A percentile compares a stretch with the other conserved stretches of the same genome.
phyloP scores from a whole-genome alignment of 2,797 vertebrate genomes.

The Cyclopterus lumpus region DNA sequence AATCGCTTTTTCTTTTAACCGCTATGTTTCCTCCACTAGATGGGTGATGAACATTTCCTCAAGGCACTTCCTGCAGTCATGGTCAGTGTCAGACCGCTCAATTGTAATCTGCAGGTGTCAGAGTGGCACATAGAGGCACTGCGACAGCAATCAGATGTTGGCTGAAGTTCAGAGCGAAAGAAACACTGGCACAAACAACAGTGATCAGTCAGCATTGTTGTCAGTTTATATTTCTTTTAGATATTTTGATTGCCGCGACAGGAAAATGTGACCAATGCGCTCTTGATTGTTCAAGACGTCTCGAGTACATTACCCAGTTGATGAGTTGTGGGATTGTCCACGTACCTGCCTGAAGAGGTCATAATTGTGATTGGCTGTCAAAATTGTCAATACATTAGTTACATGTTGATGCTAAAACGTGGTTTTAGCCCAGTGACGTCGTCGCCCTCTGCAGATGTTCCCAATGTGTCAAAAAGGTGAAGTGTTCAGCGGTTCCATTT shows the following conservation, averaged over 20 bases:
- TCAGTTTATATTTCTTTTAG: conserved; percentile 21
- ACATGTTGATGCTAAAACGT: conserved; percentile 52
- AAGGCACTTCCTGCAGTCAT: conserved; percentile 27
- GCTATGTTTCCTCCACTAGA: not conserved
- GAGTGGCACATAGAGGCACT: conserved; percentile 19
- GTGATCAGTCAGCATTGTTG: not conserved
- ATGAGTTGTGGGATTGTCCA: conserved; percentile 32
- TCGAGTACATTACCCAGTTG: not conserved
- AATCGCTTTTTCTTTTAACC: not conserved
- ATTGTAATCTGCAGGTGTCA: conserved; percentile 80
- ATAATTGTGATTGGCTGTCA: conserved; percentile 1
- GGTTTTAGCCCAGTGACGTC: conserved; percentile 65
- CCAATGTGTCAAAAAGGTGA: conserved; percentile 75
- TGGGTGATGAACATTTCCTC: conserved; percentile 38
- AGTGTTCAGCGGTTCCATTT: conserved; percentile 75
- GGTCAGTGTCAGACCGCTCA: conserved; percentile 77
- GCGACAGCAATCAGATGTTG: conserved; percentile 58
- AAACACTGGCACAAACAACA: conserved; percentile 30
- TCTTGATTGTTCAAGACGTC: not conserved
- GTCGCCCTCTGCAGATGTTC: conserved; percentile 51
- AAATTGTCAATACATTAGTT: conserved; percentile 22
- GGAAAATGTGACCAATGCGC: conserved; percentile 10
- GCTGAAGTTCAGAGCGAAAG: conserved; percentile 20
- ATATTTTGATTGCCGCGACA: conserved; percentile 1
- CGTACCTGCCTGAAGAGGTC: conserved; percentile 8